These are phyloP conservation scores for Clarias macrocephalus DNA, from an alignment of 2,113 vertebrate species.

Conservation along the genomic window DNA sequence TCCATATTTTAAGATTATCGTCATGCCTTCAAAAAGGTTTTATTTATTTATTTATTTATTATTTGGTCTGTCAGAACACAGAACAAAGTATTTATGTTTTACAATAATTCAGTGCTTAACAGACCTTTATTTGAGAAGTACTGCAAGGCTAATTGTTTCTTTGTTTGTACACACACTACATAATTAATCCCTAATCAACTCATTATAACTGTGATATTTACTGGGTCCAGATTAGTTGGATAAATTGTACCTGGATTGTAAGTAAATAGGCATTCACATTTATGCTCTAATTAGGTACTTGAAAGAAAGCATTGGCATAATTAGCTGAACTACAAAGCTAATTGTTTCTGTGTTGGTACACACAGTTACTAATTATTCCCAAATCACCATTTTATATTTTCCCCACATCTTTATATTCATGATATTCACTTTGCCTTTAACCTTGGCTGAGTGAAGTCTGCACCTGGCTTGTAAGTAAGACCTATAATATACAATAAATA, in stretches of 20 bases:
- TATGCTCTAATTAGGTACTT: conserved; percentile 24
- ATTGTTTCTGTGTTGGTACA: conserved; percentile 45
- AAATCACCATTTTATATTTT: conserved; percentile 31
- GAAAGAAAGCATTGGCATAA: conserved; percentile 8
- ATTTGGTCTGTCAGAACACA: too few species aligned
- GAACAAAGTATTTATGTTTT: too few species aligned
- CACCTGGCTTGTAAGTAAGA: not conserved
- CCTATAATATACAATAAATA: not conserved
- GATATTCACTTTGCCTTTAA: not conserved
- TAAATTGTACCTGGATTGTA: too few species aligned
- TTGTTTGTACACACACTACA: conserved; percentile 33
- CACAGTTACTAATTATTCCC: conserved; percentile 44
- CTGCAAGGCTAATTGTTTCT: conserved; percentile 13
- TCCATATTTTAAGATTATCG: too few species aligned
- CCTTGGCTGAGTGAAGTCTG: not conserved
- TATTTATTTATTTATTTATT: too few species aligned
- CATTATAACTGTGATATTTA: not conserved
- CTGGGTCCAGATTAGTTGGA: not conserved
- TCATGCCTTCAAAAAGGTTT: too few species aligned
- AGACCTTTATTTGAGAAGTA: not conserved
- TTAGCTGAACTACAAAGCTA: conserved; percentile 3
- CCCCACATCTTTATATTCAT: conserved; percentile 20
- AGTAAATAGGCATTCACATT: not conserved
- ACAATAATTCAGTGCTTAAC: conserved; percentile 2
- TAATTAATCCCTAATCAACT: conserved; percentile 35